phyloP scores from a whole-genome alignment of 1,140 invertebrate species.

The Mizuhopecten yessoensis region DNA sequence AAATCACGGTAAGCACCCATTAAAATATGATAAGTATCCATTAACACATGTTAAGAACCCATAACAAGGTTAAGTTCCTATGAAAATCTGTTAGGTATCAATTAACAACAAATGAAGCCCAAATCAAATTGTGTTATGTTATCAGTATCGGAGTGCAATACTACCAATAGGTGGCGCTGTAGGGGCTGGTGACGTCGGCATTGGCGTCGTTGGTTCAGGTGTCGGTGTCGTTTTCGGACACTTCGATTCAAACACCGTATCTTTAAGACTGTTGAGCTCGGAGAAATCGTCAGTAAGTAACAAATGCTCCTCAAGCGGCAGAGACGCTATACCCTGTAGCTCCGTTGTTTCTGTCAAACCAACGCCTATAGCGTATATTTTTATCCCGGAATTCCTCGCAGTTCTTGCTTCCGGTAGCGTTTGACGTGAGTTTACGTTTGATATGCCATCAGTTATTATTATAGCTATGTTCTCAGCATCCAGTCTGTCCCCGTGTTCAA shows the following conservation, averaged over 20 bases:
- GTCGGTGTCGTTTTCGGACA: conserved; percentile 48
- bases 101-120: neutral
- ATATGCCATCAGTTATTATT: conserved; percentile 74
- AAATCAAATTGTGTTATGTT: neutral
- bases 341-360: conserved; percentile 66
- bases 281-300: conserved; percentile 70
- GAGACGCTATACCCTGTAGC: conserved; percentile 67
- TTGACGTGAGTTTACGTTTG: conserved; percentile 58
- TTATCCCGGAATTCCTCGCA: conserved; percentile 60
- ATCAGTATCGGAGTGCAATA: neutral
- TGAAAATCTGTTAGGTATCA: neutral
- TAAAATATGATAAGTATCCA: too few relatives aligned
- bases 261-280: conserved; percentile 66
- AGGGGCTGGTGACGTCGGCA: neutral
- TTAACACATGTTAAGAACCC: too few relatives aligned
- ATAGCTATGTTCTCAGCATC: conserved; percentile 69
- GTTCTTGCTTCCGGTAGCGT: conserved; percentile 59
- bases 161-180: neutral
- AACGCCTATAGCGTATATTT: conserved; percentile 72
- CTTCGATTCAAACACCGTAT: conserved; percentile 66
- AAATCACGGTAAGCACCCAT: too few relatives aligned
- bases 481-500: conserved; percentile 68
- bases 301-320: conserved; percentile 59
- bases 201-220: neutral
- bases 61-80: too few relatives aligned